Evolutionary conservation across 2,113 vertebrate species (phyloP).

Genomic region (Toxotes jaculatrix): DNA sequence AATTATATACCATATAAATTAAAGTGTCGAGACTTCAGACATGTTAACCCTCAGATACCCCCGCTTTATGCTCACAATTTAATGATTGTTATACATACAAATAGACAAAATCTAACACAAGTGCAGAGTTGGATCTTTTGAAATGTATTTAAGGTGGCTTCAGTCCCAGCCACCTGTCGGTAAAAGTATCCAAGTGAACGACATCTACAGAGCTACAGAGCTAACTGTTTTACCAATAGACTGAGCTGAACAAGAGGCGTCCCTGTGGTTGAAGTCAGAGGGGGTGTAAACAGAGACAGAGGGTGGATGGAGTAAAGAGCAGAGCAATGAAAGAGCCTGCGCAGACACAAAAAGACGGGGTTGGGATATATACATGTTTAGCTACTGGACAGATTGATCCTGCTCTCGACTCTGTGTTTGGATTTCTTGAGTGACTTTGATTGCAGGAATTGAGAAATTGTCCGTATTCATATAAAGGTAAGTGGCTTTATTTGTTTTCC

Average conservation of each 20-base stretch:
- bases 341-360: slow-evolving; percentile 25
- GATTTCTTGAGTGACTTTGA: neutral
- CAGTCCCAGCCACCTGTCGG: neutral
- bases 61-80: neutral
- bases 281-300: slow-evolving; percentile 49
- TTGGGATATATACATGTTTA: slow-evolving; percentile 23
- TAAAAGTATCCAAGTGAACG: neutral
- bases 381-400: neutral
- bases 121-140: neutral
- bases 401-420: neutral
- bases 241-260: slow-evolving; percentile 50
- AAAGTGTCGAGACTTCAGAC: neutral
- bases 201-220: neutral
- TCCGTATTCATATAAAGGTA: slow-evolving; percentile 26
- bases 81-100: too few species aligned
- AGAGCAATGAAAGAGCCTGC: slow-evolving; percentile 29
- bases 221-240: slow-evolving; percentile 14
- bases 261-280: slow-evolving; percentile 46
- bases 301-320: slow-evolving; percentile 51
- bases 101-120: neutral
- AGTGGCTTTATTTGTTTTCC: slow-evolving; percentile 23
- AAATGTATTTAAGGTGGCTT: neutral
- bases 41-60: neutral
- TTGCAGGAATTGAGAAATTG: neutral
- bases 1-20: too few species aligned